Evolutionary conservation across 2,113 vertebrate species (phyloP), one percentile per base, ranked within the genome.

Genomic region (Dolichotis patagonum): DNA sequence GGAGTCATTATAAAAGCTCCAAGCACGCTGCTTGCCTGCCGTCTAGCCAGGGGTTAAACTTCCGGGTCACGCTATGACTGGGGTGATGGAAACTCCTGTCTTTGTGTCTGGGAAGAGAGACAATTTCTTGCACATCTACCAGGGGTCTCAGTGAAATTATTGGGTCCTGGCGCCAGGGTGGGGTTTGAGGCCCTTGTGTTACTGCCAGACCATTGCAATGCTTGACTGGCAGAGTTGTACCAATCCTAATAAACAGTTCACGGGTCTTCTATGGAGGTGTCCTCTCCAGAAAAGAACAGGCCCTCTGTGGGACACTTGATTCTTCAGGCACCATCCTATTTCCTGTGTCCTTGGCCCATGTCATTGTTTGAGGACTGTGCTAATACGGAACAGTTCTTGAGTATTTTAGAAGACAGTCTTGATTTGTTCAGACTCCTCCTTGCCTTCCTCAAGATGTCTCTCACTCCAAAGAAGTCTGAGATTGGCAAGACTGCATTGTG

Each of bases 1-100:
- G 38, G 73, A 88, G 38, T 95, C 88, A 80, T 92, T 95, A 88
- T 91, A 71, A 82, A 88, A 92, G 35, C 24, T 38, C 81, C 81
- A 90, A 69, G 92, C 54, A 87, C 73, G 56, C 38, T 80, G 41
- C 35, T 91, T 85, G 17, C 73, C 60, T 24, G 67, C 90, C 93
- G 91, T 92, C 85, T n/a, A 96, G 88, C 58, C 77, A 58, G 89
- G 94, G 58, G 86, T 83, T 83, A 73, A 85, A 85, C 75, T 85
- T 84, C 91, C 22, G 1, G 62, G 58, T 84, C 52, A 83, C 54
- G 83, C 91, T 43, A 4, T 32, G 75, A 26, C 71, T 43, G 94
- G 30, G 43, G 49, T 52, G 67, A 88, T 81, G 73, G 35, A 86
- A 46, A 2, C 41, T 28, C 43, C 86, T 78, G 63, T 63, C 54